Evolutionary conservation across 2,797 vertebrate species (phyloP).

Genomic region (Ceryle rudis): DNA sequence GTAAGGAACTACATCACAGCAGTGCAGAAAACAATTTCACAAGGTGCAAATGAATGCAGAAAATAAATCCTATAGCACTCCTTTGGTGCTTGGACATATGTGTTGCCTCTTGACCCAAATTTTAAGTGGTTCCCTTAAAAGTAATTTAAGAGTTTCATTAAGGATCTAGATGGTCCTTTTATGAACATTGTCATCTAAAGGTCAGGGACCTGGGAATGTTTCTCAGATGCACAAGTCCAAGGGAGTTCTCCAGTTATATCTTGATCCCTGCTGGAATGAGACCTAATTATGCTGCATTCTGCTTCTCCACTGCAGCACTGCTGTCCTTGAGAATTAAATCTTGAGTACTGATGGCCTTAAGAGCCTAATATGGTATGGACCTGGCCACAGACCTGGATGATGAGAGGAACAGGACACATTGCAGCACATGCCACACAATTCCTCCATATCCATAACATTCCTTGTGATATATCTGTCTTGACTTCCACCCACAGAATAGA

Average conservation of each 20-base stretch:
- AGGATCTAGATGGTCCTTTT: conserved; percentile 9
- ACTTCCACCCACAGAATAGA: background rate
- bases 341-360: background rate
- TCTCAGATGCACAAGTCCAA: background rate
- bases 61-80: conserved; percentile 10
- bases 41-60: conserved; percentile 21
- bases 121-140: conserved; percentile 15
- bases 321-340: background rate
- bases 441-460: background rate
- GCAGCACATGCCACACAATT: background rate
- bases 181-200: background rate
- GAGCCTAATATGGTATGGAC: background rate
- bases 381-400: background rate
- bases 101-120: conserved; percentile 23
- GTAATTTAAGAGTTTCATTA: conserved; percentile 38
- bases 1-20: conserved; percentile 35
- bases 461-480: background rate
- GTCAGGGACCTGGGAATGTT: background rate
- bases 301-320: background rate
- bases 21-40: conserved; percentile 59
- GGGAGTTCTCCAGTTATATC: background rate
- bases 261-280: background rate
- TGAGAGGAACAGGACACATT: background rate
- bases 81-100: conserved; percentile 1
- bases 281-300: background rate